phyloP scores from a whole-genome alignment of 2,113 vertebrate genomes.

The Tetrao urogallus region DNA sequence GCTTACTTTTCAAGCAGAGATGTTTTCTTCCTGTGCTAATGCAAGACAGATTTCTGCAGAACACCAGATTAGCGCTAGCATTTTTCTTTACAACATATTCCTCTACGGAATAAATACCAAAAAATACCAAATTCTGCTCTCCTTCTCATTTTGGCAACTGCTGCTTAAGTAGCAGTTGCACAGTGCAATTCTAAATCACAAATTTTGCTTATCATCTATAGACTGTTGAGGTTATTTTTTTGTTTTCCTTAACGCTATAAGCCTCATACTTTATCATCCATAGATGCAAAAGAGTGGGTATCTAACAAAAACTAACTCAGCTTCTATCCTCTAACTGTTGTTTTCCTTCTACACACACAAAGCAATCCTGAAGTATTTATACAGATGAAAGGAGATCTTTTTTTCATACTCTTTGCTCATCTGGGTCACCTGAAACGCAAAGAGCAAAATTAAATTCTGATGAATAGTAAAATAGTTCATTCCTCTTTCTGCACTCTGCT shows the following conservation, averaged over 20 bases:
- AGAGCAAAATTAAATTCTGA: conserved; percentile 11
- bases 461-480: neutral
- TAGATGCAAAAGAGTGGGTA: neutral
- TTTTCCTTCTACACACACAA: neutral
- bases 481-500: neutral
- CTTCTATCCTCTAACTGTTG: neutral
- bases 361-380: neutral
- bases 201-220: neutral
- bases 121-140: neutral
- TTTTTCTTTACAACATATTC: neutral
- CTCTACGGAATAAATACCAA: neutral
- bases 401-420: neutral
- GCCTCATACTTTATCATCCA: neutral
- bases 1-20: conserved; percentile 26
- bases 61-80: neutral
- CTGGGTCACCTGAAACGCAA: conserved; percentile 3
- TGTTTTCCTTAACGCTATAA: neutral
- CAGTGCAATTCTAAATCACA: neutral
- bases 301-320: neutral
- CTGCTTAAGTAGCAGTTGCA: neutral
- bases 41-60: conserved; percentile 11
- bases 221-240: neutral
- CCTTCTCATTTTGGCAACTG: neutral
- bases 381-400: neutral
- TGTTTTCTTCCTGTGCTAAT: conserved; percentile 10